Evolutionary conservation across 1,140 invertebrate species (phyloP), one percentile per base, ranked within the genome.

Genomic region (Zaprionus ghesquierei): DNA sequence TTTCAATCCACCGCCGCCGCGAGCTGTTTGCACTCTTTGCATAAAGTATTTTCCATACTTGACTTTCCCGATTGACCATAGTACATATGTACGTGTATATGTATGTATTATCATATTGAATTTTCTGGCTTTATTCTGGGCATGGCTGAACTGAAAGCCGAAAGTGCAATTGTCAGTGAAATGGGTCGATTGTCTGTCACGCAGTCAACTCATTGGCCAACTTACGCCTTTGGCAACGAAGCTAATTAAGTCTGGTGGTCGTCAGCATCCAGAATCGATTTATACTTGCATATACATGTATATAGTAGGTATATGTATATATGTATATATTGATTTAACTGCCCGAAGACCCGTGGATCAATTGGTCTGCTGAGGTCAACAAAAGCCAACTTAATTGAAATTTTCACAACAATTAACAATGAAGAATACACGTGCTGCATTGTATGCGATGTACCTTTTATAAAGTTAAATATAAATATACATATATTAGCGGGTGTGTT

Each of bases 171-270:
- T 77, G 81, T 81, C 77, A 81, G 56, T 78, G 51, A 71, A 70
- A 58, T 64, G 54, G 54, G 69, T 44, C 66, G 63, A 68, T 68
- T 60, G 69, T 41, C 63, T 72, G 64, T 61, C 46, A 66, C 46
- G 41, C 31, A 70, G 56, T 77, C 71, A 77, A 69, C 77, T 63
- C 64, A 53, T 23, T 77, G 75, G 51, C 69, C 69, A 70, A 68
- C 53, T 55, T 54, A 50, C 23, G 33, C 75, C 35, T 59, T 31
- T 69, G 81, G 51, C 79, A 81, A 87, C 69, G 68, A 77, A 73
- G 77, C 84, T 86, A 82, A 87, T 86, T 87, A 86, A 76, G 79
- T 87, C 69, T 61, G 71, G 81, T 63, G 60, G 75, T 75, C 58
- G 64, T 55, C 64, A 46, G 75, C 66, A 60, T 72, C 59, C 53